Evolutionary conservation across 2,888 invertebrate genomes (phyloP).

Genomic region (Latrodectus hesperus): DNA sequence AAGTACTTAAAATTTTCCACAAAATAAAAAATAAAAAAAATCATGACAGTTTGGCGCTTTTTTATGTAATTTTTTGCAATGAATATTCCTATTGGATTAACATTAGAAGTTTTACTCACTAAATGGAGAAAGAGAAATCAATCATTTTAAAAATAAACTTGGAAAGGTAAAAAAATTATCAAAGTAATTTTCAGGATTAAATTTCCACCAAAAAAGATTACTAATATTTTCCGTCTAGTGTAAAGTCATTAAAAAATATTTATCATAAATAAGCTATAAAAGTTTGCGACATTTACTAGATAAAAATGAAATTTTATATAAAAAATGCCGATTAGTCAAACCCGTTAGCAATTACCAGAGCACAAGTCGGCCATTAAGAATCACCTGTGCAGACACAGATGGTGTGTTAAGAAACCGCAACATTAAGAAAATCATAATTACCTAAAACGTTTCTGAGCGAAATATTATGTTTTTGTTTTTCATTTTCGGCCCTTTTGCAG

Average conservation of each 20-base stretch:
- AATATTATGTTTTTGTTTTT: constrained; percentile 11
- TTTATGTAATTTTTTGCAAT: too few relatives aligned
- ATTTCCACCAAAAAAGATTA: too few relatives aligned
- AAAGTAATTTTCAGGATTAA: too few relatives aligned
- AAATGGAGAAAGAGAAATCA: too few relatives aligned
- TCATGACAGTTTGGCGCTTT: too few relatives aligned
- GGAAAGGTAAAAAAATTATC: too few relatives aligned
- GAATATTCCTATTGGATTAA: too few relatives aligned
- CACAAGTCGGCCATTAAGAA: constrained; percentile 23
- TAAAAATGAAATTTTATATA: not conserved
- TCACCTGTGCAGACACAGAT: constrained; percentile 19
- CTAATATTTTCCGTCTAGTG: too few relatives aligned
- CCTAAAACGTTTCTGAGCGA: constrained; percentile 19
- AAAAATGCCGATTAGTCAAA: constrained; percentile 21
- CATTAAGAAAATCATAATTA: constrained; percentile 37
- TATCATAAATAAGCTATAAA: constrained; percentile 1
- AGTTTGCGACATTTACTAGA: not conserved
- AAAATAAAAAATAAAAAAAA: too few relatives aligned
- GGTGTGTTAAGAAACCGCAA: constrained; percentile 35
- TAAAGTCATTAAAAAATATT: not conserved
- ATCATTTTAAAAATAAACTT: too few relatives aligned
- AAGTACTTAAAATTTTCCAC: too few relatives aligned
- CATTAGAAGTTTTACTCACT: too few relatives aligned
- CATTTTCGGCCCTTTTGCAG: constrained; percentile 6
- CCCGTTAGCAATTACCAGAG: constrained; percentile 17